Evolutionary conservation across 2,797 vertebrate species (phyloP), one percentile per base, ranked within the genome.

Genomic region (Semotilus atromaculatus): DNA sequence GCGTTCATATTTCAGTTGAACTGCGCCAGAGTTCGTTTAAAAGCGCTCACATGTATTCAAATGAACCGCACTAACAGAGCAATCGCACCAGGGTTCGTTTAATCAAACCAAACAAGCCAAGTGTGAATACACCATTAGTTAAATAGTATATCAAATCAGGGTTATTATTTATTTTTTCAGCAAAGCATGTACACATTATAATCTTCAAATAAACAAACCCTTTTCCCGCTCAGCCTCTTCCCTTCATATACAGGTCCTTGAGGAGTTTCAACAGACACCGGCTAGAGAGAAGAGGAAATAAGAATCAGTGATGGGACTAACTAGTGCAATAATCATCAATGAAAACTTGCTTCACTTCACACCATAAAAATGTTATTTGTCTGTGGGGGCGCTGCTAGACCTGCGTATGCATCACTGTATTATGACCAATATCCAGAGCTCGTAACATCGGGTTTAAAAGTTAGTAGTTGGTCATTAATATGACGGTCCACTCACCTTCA

Each of bases 251-350:
- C 62, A 0, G 94, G 92, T 16, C 94, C 94, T 88, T 96, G 95
- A 0, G 95, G 96, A 0, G 95, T 97, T 91, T 96, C 97, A 91
- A 98, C 96, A 0, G 94, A 96, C 16, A 97, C 95, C 0, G 96
- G 91, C 97, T 97, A 90, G 5, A 77, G 9, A 58, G 45, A 74
- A 31, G 51, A 62, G 2, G 11, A 76, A n/a, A 82, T 43, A 55
- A 7, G 58, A 5, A 66, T 45, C 40, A 71, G 34, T 64, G 62
- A 64, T 18, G 16, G 62, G 18, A 64, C 29, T 31, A 64, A 31
- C 68, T 10, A 62, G 38, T 29, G 7, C 23, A 40, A 23, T 40
- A 53, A 81, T 55, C 45, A 38, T 19, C 14, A 80, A 53, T 48
- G 31, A 80, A 68, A 7, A 38, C 64, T 26, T 55, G 29, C 62